Evolutionary conservation across 2,888 invertebrate genomes (phyloP).

Genomic region (Xanthorhoe designata): DNA sequence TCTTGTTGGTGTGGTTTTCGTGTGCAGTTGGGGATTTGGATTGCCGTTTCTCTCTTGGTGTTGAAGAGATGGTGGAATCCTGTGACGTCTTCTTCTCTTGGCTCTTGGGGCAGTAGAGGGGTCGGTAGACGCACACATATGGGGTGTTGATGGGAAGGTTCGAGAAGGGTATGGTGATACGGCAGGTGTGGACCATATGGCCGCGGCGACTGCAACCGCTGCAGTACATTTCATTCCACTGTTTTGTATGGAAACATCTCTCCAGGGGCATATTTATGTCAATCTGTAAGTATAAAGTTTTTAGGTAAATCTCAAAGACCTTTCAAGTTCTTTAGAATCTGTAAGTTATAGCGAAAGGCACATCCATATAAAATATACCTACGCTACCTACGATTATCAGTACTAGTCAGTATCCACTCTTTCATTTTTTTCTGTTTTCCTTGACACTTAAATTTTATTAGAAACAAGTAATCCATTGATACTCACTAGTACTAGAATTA

Average conservation of each 20-base stretch:
- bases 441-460: too few relatives aligned
- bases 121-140: constrained; percentile 67
- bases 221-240: constrained; percentile 73
- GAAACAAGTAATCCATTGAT: too few relatives aligned
- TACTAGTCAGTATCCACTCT: too few relatives aligned
- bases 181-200: constrained; percentile 78
- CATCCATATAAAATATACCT: too few relatives aligned
- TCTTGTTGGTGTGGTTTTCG: constrained; percentile 67
- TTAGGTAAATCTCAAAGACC: too few relatives aligned
- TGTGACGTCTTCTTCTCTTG: constrained; percentile 44
- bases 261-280: constrained; percentile 69
- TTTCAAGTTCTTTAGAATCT: not conserved
- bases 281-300: constrained; percentile 63
- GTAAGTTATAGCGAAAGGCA: too few relatives aligned
- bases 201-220: constrained; percentile 85
- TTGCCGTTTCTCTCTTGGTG: constrained; percentile 59
- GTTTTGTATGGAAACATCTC: constrained; percentile 64
- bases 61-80: constrained; percentile 42
- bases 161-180: constrained; percentile 69
- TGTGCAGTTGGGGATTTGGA: constrained; percentile 72
- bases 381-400: too few relatives aligned
- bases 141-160: constrained; percentile 73
- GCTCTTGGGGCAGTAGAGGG: constrained; percentile 47
- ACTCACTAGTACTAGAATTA: too few relatives aligned
- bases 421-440: too few relatives aligned